Conservation (phyloP, 1,140 invertebrate genomes). For the Physella acuta region DNA sequence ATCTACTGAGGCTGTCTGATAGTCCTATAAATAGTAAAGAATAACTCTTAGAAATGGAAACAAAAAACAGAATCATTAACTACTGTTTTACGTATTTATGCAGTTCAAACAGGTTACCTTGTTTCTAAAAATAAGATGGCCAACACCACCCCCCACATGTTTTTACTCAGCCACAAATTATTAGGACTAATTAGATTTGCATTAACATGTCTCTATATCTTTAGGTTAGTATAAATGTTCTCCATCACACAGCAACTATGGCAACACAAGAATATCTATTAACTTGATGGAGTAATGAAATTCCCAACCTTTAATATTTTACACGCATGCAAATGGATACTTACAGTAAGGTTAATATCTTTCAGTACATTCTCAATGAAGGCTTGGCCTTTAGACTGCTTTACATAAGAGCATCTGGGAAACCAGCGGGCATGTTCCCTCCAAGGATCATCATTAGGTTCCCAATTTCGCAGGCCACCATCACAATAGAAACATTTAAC, state of each 20-base stretch:
- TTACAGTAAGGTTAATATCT: constrained; percentile 18
- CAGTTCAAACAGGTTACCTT: too few species aligned
- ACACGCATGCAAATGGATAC: too few species aligned
- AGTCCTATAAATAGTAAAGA: constrained; percentile 7
- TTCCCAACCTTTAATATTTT: too few species aligned
- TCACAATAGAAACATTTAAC: constrained; percentile 83
- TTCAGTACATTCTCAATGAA: constrained; percentile 66
- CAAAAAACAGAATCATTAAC: not conserved
- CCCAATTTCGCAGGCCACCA: constrained; percentile 74
- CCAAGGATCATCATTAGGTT: constrained; percentile 72
- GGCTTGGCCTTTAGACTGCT: constrained; percentile 73
- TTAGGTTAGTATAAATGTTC: too few species aligned
- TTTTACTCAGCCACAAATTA: too few species aligned
- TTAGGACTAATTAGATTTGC: not conserved
- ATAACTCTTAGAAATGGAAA: not conserved
- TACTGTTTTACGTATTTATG: not conserved
- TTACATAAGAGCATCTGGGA: constrained; percentile 74
- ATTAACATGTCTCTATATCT: too few species aligned
- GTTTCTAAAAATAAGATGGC: too few species aligned
- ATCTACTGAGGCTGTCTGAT: constrained; percentile 22
- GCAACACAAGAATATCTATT: too few species aligned
- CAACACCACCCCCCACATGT: too few species aligned
- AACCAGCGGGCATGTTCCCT: constrained; percentile 68
- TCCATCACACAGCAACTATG: too few species aligned
- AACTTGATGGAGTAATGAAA: too few species aligned